Conservation (phyloP, 2,797 vertebrate species). For the Lemur catta region DNA sequence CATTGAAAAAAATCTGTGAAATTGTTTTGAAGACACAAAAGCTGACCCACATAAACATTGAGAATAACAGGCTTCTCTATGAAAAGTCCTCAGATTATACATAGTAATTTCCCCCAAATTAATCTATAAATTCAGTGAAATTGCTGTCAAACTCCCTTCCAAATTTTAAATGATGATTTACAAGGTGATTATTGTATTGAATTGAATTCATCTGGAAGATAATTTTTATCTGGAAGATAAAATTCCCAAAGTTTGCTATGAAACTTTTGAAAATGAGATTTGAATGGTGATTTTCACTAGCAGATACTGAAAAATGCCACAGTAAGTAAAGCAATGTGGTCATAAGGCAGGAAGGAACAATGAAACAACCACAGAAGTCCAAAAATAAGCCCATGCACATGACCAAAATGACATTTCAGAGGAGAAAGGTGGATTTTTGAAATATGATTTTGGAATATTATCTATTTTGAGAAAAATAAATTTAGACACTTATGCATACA, state of each 20-base stretch:
- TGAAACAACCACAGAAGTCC: not conserved
- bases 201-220: slow-evolving; percentile 9
- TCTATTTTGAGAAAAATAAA: not conserved
- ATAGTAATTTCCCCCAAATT: not conserved
- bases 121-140: slow-evolving; percentile 44
- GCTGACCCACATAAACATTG: not conserved
- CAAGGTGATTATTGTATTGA: slow-evolving; percentile 10
- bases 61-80: not conserved
- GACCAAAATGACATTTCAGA: not conserved
- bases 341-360: not conserved
- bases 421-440: not conserved
- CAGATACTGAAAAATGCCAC: not conserved
- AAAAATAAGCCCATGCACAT: not conserved
- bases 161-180: slow-evolving; percentile 27
- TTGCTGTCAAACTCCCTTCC: slow-evolving; percentile 12
- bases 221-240: slow-evolving; percentile 23
- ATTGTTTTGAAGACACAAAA: not conserved
- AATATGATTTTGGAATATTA: not conserved
- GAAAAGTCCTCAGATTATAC: not conserved
- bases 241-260: not conserved
- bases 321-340: not conserved
- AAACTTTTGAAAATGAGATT: not conserved
- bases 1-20: not conserved
- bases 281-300: not conserved
- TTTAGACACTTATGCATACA: not conserved